Evolutionary conservation across 2,113 vertebrate genomes (phyloP).

Genomic region (Pedionomus torquatus): DNA sequence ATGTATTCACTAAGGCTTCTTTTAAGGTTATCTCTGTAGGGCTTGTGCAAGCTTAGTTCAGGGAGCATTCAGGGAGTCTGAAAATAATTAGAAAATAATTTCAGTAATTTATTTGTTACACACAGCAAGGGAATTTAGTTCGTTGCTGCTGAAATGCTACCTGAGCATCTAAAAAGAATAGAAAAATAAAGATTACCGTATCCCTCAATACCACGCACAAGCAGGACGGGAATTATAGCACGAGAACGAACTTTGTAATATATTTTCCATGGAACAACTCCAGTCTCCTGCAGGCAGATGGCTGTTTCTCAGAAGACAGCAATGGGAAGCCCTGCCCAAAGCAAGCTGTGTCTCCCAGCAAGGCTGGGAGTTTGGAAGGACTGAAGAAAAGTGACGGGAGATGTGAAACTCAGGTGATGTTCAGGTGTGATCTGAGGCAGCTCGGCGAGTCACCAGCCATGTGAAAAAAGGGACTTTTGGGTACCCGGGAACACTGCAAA

Average conservation of each 20-base stretch:
- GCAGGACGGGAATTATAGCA: background rate
- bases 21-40: background rate
- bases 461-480: background rate
- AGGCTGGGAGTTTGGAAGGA: background rate
- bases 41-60: background rate
- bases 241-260: background rate
- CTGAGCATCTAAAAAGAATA: background rate
- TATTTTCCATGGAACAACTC: background rate
- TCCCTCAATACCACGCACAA: background rate
- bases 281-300: background rate
- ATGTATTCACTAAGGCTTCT: background rate
- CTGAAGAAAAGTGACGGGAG: background rate
- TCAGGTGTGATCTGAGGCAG: accelerated
- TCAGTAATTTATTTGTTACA: background rate
- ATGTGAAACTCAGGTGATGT: background rate
- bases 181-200: background rate
- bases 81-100: background rate
- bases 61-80: background rate
- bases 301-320: background rate
- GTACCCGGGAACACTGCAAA: background rate
- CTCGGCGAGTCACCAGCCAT: background rate
- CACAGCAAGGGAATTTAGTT: background rate
- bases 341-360: background rate
- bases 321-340: background rate
- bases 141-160: background rate